phyloP scores from a whole-genome alignment of 2,888 invertebrate species.

The Geophilus truncorum region DNA sequence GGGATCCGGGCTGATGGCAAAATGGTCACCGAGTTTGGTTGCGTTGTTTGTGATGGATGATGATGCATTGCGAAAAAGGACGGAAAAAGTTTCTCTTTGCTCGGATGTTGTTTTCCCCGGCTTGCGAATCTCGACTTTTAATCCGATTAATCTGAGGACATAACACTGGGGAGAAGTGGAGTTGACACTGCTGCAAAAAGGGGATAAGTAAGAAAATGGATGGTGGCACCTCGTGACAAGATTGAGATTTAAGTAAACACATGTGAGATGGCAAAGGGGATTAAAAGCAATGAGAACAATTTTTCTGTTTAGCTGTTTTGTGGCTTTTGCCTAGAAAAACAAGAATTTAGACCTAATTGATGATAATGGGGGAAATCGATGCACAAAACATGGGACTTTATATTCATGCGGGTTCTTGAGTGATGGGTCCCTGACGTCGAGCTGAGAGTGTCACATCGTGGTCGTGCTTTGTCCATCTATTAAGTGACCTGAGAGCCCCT shows the following conservation, averaged over 20 bases:
- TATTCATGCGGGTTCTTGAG: neutral
- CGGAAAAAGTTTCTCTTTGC: neutral
- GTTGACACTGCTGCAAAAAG: conserved; percentile 3
- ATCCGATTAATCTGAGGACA: conserved; percentile 27
- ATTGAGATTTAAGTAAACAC: conserved; percentile 24
- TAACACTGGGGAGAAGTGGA: conserved; percentile 1
- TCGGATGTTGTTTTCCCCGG: conserved; percentile 10
- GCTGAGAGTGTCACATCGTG: conserved; percentile 19
- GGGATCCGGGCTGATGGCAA: neutral
- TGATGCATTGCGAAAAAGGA: neutral
- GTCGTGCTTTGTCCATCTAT: conserved; percentile 25
- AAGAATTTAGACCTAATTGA: no score
- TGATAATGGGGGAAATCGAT: neutral
- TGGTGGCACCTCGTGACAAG: conserved; percentile 8
- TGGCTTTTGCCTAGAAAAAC: no score
- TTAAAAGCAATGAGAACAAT: neutral
- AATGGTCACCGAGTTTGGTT: conserved; percentile 12
- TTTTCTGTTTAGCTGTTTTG: no score
- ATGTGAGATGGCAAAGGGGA: neutral
- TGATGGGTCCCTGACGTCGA: neutral
- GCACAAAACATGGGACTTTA: neutral
- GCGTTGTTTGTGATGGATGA: conserved; percentile 17
- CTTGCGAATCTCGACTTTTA: conserved; percentile 11
- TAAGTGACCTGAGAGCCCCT: conserved; percentile 21
- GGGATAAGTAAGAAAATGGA: conserved; percentile 7